phyloP scores from a whole-genome alignment of 2,888 invertebrate species.

The Cheilosia soror region DNA sequence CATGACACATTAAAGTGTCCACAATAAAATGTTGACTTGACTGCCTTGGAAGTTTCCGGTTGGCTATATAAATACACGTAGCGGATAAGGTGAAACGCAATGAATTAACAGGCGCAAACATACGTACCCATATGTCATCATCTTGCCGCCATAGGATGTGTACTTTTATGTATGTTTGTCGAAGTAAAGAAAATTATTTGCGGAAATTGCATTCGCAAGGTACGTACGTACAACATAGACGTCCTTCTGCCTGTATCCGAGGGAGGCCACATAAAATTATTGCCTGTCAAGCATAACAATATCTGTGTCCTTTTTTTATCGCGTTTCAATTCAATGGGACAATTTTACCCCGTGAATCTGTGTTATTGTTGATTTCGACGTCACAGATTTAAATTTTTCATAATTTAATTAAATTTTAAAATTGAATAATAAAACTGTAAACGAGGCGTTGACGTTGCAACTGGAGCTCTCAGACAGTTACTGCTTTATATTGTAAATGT shows the following conservation, averaged over 20 bases:
- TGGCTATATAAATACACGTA: not conserved
- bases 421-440: constrained; percentile 33
- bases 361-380: not conserved
- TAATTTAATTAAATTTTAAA: constrained; percentile 56
- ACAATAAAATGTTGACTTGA: constrained; percentile 26
- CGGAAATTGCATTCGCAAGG: constrained; percentile 26
- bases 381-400: constrained; percentile 21
- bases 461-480: not conserved
- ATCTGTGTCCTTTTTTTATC: constrained; percentile 10
- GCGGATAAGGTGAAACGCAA: not conserved
- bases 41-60: constrained; percentile 16
- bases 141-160: not conserved
- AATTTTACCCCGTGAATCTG: not conserved
- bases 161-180: constrained; percentile 19
- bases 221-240: not conserved
- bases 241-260: not conserved
- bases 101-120: not conserved
- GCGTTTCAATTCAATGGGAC: not conserved
- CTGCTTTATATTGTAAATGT: too few relatives aligned
- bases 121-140: constrained; percentile 1
- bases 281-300: constrained; percentile 49
- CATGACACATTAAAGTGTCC: constrained; percentile 7
- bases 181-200: constrained; percentile 13
- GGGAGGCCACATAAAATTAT: constrained; percentile 22
- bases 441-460: constrained; percentile 9